Evolutionary conservation across 2,797 vertebrate genomes (phyloP).

Genomic region (Acrocephalus scirpaceus): DNA sequence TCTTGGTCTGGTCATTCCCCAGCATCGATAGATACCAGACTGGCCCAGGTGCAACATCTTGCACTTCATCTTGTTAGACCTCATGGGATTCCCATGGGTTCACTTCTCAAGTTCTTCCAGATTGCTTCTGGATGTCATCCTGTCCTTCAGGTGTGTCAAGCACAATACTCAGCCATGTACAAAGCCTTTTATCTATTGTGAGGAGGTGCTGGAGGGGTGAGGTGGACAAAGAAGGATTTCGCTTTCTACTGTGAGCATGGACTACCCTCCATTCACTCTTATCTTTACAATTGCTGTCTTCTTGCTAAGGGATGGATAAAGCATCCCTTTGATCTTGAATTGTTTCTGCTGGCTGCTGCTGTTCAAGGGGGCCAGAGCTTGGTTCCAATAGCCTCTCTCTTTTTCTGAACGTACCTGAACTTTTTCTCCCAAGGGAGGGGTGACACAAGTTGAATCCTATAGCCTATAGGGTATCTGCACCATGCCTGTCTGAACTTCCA

Average conservation of each 20-base stretch:
- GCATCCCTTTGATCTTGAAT: neutral
- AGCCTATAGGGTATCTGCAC: neutral
- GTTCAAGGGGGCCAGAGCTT: neutral
- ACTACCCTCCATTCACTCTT: neutral
- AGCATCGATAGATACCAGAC: accelerated
- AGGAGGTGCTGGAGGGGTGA: neutral
- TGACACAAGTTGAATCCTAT: neutral
- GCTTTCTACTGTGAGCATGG: neutral
- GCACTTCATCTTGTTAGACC: neutral
- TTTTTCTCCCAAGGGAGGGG: neutral
- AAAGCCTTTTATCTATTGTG: neutral
- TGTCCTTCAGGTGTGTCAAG: neutral
- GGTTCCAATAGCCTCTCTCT: neutral
- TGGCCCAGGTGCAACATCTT: accelerated
- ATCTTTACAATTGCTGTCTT: too few species aligned
- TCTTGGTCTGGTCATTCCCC: neutral
- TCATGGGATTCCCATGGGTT: too few species aligned
- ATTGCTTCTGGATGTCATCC: neutral
- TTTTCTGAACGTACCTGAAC: neutral
- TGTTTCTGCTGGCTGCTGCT: neutral
- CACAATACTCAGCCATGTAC: neutral
- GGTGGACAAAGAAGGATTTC: neutral
- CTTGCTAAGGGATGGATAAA: neutral
- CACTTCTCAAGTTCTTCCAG: neutral
- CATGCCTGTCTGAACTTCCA: neutral